Conservation (phyloP, 2,797 vertebrate species). For the Chelidonichthys spinosus region DNA sequence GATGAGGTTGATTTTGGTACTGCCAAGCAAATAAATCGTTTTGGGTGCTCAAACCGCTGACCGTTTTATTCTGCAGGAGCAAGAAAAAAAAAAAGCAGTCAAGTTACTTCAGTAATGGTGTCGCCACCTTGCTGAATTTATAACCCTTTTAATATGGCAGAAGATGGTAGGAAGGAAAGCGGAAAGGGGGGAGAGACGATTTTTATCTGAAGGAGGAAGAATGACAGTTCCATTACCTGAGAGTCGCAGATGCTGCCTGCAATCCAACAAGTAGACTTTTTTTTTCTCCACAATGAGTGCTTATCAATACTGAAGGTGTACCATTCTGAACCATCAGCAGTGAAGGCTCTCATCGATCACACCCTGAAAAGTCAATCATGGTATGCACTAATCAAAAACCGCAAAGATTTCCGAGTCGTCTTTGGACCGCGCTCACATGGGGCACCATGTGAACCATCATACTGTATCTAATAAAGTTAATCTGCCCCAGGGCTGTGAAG, state of each 20-base stretch:
- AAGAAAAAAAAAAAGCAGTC: constrained; percentile 50
- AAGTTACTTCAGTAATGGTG: constrained; percentile 73
- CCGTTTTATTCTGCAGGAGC: constrained; percentile 44
- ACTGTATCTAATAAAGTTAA: constrained; percentile 41
- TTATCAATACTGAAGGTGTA: constrained; percentile 78
- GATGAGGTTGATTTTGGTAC: constrained; percentile 19
- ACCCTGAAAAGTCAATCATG: constrained; percentile 68
- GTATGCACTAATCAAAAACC: constrained; percentile 70
- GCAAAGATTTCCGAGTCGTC: constrained; percentile 50
- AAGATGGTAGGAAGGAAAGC: constrained; percentile 63
- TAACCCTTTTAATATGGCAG: constrained; percentile 75
- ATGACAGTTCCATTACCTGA: constrained; percentile 86
- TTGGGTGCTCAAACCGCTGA: constrained; percentile 3
- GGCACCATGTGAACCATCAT: constrained; percentile 15
- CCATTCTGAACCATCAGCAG: constrained; percentile 67
- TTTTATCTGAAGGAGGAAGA: constrained; percentile 80
- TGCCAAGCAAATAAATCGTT: constrained; percentile 22
- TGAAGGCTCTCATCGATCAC: constrained; percentile 65
- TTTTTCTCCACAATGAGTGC: constrained; percentile 56
- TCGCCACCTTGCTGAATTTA: constrained; percentile 73
- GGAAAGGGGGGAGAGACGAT: constrained; percentile 61
- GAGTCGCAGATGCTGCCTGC: constrained; percentile 72
- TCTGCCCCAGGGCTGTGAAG: constrained; percentile 6
- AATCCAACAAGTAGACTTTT: constrained; percentile 74
- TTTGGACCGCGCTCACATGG: constrained; percentile 32